phyloP scores from a whole-genome alignment of 2,888 invertebrate species.

The Ditula angustiorana region DNA sequence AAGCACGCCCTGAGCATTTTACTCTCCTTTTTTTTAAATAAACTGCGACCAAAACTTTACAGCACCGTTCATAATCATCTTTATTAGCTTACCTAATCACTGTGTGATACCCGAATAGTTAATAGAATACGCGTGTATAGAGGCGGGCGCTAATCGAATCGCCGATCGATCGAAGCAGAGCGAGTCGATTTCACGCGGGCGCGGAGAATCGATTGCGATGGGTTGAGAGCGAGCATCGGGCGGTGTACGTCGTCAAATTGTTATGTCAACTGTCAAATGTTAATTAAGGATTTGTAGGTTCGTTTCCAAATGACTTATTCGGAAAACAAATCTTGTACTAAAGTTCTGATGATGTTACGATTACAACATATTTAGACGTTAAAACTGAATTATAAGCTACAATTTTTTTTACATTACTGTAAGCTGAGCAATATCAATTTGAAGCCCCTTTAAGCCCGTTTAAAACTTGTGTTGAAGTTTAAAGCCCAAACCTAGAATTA shows the following conservation, averaged over 20 bases:
- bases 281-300: constrained; percentile 11
- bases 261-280: constrained; percentile 35
- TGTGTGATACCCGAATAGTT: constrained; percentile 49
- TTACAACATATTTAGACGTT: background rate
- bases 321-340: background rate
- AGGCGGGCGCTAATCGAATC: constrained; percentile 71
- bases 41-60: background rate
- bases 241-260: constrained; percentile 30
- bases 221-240: constrained; percentile 19
- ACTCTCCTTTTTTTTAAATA: background rate
- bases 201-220: constrained; percentile 75
- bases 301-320: background rate
- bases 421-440: no score
- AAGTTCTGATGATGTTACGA: background rate
- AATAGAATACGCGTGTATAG: constrained; percentile 42
- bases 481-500: no score
- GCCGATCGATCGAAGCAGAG: constrained; percentile 68
- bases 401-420: no score
- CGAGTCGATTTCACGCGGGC: constrained; percentile 79
- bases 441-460: no score
- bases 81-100: constrained; percentile 54
- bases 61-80: constrained; percentile 44
- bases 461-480: no score
- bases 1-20: no score
- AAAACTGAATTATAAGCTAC: no score